Percentiles rank a stretch among this genome's conserved stretches.
Conservation (phyloP, 2,888 invertebrate genomes). For the Pristionchus maxplancki region DNA sequence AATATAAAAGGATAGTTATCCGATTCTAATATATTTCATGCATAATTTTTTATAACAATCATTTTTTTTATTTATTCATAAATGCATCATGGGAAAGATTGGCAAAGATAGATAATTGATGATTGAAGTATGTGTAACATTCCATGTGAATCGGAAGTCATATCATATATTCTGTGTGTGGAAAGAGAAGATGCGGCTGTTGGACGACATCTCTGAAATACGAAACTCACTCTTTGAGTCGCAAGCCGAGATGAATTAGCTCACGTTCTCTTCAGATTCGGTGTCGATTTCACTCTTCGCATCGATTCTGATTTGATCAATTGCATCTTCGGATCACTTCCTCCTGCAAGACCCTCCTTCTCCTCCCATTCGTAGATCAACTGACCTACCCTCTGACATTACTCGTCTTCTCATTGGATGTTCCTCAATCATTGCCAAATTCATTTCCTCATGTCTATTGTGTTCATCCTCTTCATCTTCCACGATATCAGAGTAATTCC, state of each 20-base stretch:
- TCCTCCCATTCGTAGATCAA: background rate
- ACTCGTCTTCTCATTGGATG: background rate
- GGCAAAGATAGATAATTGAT: background rate
- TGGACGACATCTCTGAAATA: conserved; percentile 26
- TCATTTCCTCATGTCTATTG: background rate
- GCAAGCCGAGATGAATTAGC: background rate
- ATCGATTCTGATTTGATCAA: conserved; percentile 13
- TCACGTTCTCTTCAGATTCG: conserved; percentile 11
- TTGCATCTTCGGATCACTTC: conserved; percentile 23
- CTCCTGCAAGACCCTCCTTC: background rate
- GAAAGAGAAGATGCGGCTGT: conserved; percentile 44
- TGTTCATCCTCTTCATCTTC: conserved; percentile 45
- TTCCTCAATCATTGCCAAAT: conserved; percentile 6
- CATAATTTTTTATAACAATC: too few relatives aligned
- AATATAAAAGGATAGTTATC: too few relatives aligned
- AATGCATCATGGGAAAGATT: too few relatives aligned
- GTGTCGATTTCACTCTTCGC: conserved; percentile 38
- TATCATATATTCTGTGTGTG: background rate
- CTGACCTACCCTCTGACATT: background rate
- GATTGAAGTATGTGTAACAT: background rate
- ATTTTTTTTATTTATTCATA: too few relatives aligned
- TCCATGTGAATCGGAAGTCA: background rate
- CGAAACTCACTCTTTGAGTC: background rate
- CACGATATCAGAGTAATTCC: conserved; percentile 49
- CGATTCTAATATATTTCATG: too few relatives aligned